Percentiles rank a stretch among this genome's conserved stretches.
Evolutionary conservation across 1,140 invertebrate species (phyloP).

Genomic region (Eriosoma lanigerum): DNA sequence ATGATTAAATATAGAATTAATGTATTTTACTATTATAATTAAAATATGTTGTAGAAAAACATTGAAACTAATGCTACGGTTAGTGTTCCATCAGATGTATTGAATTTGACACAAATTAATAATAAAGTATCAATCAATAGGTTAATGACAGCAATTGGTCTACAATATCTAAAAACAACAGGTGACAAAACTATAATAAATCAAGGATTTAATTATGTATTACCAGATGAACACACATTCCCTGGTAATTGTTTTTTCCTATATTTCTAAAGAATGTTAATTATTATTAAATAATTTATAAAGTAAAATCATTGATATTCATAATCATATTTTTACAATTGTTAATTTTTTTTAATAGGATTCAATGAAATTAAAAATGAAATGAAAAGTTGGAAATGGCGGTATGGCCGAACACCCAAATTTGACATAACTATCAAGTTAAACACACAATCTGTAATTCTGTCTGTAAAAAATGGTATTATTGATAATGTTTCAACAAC

Average conservation of each 20-base stretch:
- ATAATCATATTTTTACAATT: not conserved
- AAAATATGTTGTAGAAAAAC: conserved; percentile 60
- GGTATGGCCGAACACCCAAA: conserved; percentile 82
- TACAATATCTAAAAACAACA: conserved; percentile 76
- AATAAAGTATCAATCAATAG: conserved; percentile 68
- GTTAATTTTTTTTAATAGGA: conserved; percentile 61
- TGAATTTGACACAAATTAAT: conserved; percentile 69
- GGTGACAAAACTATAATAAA: conserved; percentile 68
- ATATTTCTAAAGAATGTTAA: no score
- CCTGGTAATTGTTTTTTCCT: conserved; percentile 65
- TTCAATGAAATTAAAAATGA: conserved; percentile 67
- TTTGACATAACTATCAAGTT: conserved; percentile 66
- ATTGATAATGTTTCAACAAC: conserved; percentile 35
- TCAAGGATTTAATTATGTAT: conserved; percentile 79
- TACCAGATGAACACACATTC: conserved; percentile 84
- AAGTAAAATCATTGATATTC: not conserved
- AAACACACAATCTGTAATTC: not conserved
- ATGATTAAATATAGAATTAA: not conserved
- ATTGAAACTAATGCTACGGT: conserved; percentile 79
- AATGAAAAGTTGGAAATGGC: conserved; percentile 83
- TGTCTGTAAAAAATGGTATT: conserved; percentile 40
- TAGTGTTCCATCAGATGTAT: conserved; percentile 76
- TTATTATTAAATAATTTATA: not conserved
- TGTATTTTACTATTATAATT: conserved; percentile 8
- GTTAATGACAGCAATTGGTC: conserved; percentile 73